phyloP scores from a whole-genome alignment of 2,113 vertebrate genomes.

The Tychaedon coryphoeus region DNA sequence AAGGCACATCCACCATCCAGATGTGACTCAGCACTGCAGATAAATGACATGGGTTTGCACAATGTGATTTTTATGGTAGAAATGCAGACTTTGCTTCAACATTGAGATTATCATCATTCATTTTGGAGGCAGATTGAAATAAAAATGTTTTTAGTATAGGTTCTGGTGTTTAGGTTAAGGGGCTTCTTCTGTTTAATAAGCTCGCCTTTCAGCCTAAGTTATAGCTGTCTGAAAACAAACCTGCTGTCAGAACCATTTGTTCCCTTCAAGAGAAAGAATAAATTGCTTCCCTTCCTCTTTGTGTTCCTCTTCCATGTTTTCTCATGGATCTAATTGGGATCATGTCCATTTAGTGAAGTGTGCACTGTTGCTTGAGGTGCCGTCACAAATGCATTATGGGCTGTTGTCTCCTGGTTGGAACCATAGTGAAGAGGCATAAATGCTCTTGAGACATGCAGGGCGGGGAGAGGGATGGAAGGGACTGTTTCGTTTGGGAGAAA shows the following conservation, averaged over 20 bases:
- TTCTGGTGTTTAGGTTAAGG: background rate
- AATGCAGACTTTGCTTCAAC: background rate
- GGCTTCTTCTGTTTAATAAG: background rate
- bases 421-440: background rate
- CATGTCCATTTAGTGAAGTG: background rate
- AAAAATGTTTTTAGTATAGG: background rate
- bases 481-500: background rate
- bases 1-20: background rate
- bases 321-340: background rate
- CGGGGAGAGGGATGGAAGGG: background rate
- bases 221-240: background rate
- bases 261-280: background rate
- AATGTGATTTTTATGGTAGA: background rate
- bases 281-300: background rate
- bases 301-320: background rate
- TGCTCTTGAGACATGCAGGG: background rate
- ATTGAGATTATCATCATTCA: background rate
- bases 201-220: background rate
- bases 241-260: background rate
- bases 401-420: background rate
- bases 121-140: background rate
- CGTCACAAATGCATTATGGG: background rate
- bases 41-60: background rate
- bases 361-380: background rate
- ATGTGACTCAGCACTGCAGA: constrained; percentile 9